Conservation (phyloP, 2,113 vertebrate genomes). For the Istiophorus platypterus region DNA sequence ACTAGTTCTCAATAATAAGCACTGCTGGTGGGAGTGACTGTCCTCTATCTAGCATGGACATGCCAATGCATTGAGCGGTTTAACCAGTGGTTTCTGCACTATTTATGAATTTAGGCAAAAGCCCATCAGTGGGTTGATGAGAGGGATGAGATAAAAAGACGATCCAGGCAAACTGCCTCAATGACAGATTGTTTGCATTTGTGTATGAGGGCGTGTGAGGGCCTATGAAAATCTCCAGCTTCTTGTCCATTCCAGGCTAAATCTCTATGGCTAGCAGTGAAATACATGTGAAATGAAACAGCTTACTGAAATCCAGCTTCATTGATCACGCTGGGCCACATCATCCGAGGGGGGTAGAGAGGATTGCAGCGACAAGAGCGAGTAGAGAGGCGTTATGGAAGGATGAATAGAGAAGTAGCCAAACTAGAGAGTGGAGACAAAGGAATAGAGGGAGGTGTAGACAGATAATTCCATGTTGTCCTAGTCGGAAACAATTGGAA, state of each 20-base stretch:
- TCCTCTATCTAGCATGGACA: constrained; percentile 20
- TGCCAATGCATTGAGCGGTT: constrained; percentile 1
- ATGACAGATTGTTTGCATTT: constrained; percentile 55
- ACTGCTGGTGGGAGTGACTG: neutral
- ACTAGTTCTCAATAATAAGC: neutral
- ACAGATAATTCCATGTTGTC: constrained; percentile 14
- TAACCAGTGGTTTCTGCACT: constrained; percentile 50
- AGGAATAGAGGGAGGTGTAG: constrained; percentile 4
- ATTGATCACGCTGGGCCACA: constrained; percentile 62
- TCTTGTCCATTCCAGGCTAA: constrained; percentile 55
- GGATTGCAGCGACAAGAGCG: constrained; percentile 15
- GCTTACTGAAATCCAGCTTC: constrained; percentile 69
- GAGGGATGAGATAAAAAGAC: constrained; percentile 61
- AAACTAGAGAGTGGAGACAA: constrained; percentile 16
- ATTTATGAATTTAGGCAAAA: constrained; percentile 60
- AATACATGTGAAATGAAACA: constrained; percentile 75
- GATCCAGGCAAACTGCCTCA: constrained; percentile 47
- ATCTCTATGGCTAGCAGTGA: constrained; percentile 58
- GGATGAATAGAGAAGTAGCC: constrained; percentile 37
- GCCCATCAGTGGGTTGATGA: constrained; percentile 54
- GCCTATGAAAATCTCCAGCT: constrained; percentile 50
- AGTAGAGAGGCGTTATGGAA: constrained; percentile 6
- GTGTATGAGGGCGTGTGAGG: neutral
- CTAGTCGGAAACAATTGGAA: constrained; percentile 18
- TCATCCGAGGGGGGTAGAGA: neutral